A percentile compares a stretch with the other conserved stretches of the same genome.
Evolutionary conservation across 2,888 invertebrate species (phyloP).

Genomic region (Plebejus anna): DNA sequence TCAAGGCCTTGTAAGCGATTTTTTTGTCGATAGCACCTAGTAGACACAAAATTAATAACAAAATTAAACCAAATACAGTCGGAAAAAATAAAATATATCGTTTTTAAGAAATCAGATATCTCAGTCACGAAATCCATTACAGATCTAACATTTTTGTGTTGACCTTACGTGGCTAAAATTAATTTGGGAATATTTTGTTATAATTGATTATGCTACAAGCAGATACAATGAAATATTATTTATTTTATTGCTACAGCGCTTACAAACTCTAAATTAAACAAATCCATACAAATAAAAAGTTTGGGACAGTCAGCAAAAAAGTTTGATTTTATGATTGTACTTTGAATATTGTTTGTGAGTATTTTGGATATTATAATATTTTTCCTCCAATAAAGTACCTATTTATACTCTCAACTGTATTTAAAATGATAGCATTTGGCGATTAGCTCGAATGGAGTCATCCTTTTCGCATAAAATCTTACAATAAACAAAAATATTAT

Average conservation of each 20-base stretch:
- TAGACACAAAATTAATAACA: neutral
- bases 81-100: neutral
- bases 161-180: conserved; percentile 8
- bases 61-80: neutral
- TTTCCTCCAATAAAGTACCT: too few relatives aligned
- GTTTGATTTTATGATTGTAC: neutral
- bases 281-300: conserved; percentile 37
- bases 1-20: neutral
- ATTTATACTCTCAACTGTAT: too few relatives aligned
- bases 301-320: conserved; percentile 31
- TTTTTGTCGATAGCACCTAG: neutral
- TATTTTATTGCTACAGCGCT: conserved; percentile 34
- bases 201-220: conserved; percentile 30
- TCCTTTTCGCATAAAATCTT: too few relatives aligned
- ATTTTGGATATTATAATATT: too few relatives aligned
- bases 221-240: conserved; percentile 32
- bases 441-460: too few relatives aligned
- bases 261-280: conserved; percentile 37
- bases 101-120: neutral
- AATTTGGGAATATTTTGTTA: conserved; percentile 2
- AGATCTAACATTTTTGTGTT: neutral
- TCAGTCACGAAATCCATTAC: conserved; percentile 18
- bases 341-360: too few relatives aligned
- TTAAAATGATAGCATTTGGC: too few relatives aligned
- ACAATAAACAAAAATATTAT: too few relatives aligned